Percentiles rank a stretch among this genome's conserved stretches.
phyloP scores from a whole-genome alignment of 2,797 vertebrate genomes.

The Aulostomus chinensis region DNA sequence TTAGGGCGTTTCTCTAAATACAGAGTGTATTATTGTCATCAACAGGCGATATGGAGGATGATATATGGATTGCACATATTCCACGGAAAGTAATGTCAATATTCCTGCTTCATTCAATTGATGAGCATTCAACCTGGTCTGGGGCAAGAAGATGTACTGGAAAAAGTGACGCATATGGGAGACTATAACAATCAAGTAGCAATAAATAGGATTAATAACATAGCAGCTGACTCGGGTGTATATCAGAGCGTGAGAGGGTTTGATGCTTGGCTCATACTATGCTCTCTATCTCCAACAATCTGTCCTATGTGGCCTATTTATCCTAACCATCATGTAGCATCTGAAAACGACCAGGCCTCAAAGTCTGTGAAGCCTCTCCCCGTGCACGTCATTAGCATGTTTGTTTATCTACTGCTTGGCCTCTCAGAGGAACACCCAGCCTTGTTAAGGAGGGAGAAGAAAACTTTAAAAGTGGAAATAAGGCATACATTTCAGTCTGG shows the following conservation, averaged over 20 bases:
- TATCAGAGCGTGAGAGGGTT: constrained; percentile 36
- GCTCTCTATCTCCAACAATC: constrained; percentile 44
- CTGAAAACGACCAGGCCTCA: constrained; percentile 66
- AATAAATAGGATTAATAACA: constrained; percentile 41
- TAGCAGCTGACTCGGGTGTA: constrained; percentile 29
- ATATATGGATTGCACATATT: constrained; percentile 37
- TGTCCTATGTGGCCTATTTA: constrained; percentile 73
- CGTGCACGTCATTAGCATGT: constrained; percentile 77
- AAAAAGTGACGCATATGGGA: no score
- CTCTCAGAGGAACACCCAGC: constrained; percentile 71
- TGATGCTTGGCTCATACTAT: constrained; percentile 34
- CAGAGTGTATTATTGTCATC: constrained; percentile 56
- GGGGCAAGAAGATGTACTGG: constrained; percentile 1
- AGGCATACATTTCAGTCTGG: constrained; percentile 69
- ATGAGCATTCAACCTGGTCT: constrained; percentile 8
- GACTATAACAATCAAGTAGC: no score
- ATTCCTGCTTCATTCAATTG: constrained; percentile 53
- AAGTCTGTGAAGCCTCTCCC: constrained; percentile 63
- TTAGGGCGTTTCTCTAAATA: constrained; percentile 68
- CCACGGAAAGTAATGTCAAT: constrained; percentile 50
- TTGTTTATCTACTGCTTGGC: constrained; percentile 76
- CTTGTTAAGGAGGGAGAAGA: constrained; percentile 74
- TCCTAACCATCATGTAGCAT: constrained; percentile 52
- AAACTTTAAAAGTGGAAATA: constrained; percentile 80
- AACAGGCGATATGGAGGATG: constrained; percentile 41